These are phyloP conservation scores for Malurus elegans DNA, from an alignment of 2,113 vertebrate species.

Conservation along the genomic window DNA sequence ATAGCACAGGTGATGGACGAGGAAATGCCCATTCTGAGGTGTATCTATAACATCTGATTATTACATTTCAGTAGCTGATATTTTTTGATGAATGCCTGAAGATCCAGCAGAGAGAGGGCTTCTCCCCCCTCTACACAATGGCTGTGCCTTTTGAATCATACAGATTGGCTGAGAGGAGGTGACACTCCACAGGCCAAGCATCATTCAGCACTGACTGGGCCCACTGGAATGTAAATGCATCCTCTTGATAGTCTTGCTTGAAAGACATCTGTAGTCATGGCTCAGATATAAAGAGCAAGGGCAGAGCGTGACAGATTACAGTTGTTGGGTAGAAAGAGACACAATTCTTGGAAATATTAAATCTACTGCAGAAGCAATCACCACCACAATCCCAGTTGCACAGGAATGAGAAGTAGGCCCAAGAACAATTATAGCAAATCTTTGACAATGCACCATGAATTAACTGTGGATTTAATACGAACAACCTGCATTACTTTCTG, in stretches of 20 bases:
- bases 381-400: background rate
- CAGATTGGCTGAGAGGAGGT: slow-evolving; percentile 18
- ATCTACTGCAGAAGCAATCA: background rate
- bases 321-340: background rate
- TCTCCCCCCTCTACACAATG: background rate
- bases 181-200: slow-evolving; percentile 3
- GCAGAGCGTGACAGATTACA: slow-evolving; percentile 34
- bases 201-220: background rate
- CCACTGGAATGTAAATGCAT: slow-evolving; percentile 44
- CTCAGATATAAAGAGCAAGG: slow-evolving; percentile 5
- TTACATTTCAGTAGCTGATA: slow-evolving; percentile 9
- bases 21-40: background rate
- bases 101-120: background rate
- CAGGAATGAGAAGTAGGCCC: background rate
- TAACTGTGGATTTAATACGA: background rate
- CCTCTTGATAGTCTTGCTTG: background rate
- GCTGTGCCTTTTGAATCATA: slow-evolving; percentile 40
- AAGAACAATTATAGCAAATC: slow-evolving; percentile 4
- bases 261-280: slow-evolving; percentile 31
- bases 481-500: background rate
- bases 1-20: slow-evolving; percentile 10
- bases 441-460: background rate
- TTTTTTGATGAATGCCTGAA: slow-evolving; percentile 42
- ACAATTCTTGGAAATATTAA: background rate
- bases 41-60: slow-evolving; percentile 22